Conservation (phyloP, 2,888 invertebrate species). For the Agapostemon virescens region DNA sequence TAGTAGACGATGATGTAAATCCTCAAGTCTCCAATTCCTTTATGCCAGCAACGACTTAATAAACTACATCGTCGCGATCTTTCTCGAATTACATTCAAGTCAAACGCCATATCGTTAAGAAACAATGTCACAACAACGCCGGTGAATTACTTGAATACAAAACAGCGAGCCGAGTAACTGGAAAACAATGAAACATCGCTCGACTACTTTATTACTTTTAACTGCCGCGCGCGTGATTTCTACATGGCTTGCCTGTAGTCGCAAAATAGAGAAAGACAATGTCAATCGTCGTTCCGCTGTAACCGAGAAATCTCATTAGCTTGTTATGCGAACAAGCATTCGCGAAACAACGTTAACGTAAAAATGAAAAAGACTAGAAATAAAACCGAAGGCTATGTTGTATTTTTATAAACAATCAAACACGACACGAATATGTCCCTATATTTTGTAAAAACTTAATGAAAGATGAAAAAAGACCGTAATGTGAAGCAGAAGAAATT, state of each 20-base stretch:
- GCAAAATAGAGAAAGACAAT: conserved; percentile 24
- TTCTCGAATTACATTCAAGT: conserved; percentile 10
- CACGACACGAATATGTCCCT: too few species aligned
- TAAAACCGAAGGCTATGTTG: not conserved
- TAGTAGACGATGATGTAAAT: not conserved
- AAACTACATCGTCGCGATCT: conserved; percentile 2
- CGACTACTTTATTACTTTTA: conserved; percentile 28
- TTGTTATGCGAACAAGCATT: not conserved
- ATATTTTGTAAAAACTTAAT: too few species aligned
- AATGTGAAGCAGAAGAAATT: too few species aligned
- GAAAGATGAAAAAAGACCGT: too few species aligned
- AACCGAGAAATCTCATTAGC: too few species aligned
- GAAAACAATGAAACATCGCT: conserved; percentile 38
- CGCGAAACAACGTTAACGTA: not conserved
- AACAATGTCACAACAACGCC: conserved; percentile 45
- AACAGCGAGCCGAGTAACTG: conserved; percentile 12
- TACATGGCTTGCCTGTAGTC: not conserved
- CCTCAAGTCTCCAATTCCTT: not conserved
- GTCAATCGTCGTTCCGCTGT: conserved; percentile 5
- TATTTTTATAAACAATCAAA: not conserved
- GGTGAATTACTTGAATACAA: conserved; percentile 37
- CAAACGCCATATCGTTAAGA: conserved; percentile 31
- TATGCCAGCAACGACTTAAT: not conserved
- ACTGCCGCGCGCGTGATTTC: conserved; percentile 17
- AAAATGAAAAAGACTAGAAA: not conserved